Conservation (phyloP, 2,113 vertebrate genomes). For the Otis tarda region DNA sequence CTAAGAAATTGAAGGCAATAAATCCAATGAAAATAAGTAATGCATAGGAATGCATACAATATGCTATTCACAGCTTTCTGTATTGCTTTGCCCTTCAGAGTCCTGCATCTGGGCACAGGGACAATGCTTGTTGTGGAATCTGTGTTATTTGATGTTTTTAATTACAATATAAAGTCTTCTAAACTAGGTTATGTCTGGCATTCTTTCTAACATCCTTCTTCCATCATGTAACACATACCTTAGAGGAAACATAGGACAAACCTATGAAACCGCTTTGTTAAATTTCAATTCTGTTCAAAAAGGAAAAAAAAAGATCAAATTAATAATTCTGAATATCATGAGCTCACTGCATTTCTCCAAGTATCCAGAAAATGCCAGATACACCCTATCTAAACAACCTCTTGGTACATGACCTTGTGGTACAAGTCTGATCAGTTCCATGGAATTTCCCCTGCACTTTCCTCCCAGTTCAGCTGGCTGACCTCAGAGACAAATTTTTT, state of each 20-base stretch:
- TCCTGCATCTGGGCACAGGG: neutral
- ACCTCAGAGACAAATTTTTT: neutral
- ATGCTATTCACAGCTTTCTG: neutral
- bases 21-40: neutral
- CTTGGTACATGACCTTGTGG: neutral
- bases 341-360: neutral
- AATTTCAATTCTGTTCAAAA: neutral
- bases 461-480: neutral
- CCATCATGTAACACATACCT: neutral
- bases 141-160: neutral
- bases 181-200: neutral
- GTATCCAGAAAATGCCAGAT: conserved; percentile 13
- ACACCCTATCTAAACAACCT: neutral
- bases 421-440: neutral
- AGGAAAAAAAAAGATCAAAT: neutral
- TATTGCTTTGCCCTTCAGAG: neutral
- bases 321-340: neutral
- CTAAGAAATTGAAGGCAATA: neutral
- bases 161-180: neutral
- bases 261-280: neutral
- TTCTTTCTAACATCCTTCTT: neutral
- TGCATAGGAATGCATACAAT: neutral
- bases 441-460: neutral
- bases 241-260: neutral
- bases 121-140: neutral